These are phyloP conservation scores for Augochlora pura DNA, from an alignment of 1,140 invertebrate genomes.

Conservation along the genomic window DNA sequence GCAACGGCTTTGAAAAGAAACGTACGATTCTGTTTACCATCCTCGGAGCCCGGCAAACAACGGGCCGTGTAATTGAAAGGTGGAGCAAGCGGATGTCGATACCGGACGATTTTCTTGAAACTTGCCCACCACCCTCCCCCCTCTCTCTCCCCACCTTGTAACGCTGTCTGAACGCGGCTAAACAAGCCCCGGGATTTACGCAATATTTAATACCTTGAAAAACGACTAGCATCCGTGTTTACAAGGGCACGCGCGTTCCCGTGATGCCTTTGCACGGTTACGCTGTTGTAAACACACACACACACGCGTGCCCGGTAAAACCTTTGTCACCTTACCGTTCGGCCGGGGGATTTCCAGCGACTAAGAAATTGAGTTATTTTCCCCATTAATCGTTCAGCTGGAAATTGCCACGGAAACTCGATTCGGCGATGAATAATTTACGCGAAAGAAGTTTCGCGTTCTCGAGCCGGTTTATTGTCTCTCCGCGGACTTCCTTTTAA, in stretches of 20 bases:
- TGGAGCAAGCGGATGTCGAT: constrained; percentile 26
- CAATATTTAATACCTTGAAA: constrained; percentile 41
- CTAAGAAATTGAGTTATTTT: not conserved
- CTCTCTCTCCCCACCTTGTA: too few species aligned
- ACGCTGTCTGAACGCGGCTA: constrained; percentile 25
- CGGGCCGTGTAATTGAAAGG: constrained; percentile 41
- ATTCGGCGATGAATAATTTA: not conserved
- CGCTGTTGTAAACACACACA: too few species aligned
- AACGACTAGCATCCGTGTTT: constrained; percentile 12
- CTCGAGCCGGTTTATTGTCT: too few species aligned
- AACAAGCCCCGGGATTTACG: constrained; percentile 43
- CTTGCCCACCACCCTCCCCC: not conserved
- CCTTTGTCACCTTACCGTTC: too few species aligned
- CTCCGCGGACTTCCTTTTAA: too few species aligned
- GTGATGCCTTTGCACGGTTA: too few species aligned
- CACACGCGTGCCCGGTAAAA: too few species aligned
- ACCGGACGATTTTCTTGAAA: constrained; percentile 42
- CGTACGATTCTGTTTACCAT: constrained; percentile 45
- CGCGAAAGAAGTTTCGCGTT: not conserved
- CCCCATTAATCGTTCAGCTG: not conserved
- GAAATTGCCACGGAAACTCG: not conserved
- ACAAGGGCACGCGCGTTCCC: not conserved
- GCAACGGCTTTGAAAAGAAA: constrained; percentile 36
- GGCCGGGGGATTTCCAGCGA: not conserved
- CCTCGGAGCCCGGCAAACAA: constrained; percentile 38